Percentiles rank a stretch among this genome's conserved stretches.
phyloP scores from a whole-genome alignment of 1,140 invertebrate species.

The Tetragnatha versicolor region DNA sequence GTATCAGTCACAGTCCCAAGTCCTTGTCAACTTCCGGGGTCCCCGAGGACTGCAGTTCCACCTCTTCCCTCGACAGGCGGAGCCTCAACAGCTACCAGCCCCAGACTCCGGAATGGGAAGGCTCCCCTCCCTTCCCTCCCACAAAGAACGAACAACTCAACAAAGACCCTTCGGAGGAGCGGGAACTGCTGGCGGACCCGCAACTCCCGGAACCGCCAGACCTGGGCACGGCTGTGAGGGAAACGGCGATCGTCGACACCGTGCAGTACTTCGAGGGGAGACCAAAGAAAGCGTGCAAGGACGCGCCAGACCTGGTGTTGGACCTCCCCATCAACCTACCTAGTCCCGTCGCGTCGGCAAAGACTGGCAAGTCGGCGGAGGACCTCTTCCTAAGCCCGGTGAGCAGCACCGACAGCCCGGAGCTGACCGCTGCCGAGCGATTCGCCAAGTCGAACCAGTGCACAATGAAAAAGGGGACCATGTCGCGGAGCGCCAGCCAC shows the following conservation, averaged over 20 bases:
- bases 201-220: conserved; percentile 19
- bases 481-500: conserved; percentile 55
- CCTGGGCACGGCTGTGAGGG: not conserved
- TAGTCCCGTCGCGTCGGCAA: conserved; percentile 51
- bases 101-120: conserved; percentile 47
- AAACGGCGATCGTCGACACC: conserved; percentile 1
- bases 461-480: conserved; percentile 74
- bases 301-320: conserved; percentile 88
- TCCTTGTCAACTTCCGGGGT: conserved; percentile 64
- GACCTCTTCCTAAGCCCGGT: conserved; percentile 62
- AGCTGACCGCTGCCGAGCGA: conserved; percentile 74
- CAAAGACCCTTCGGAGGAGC: not conserved
- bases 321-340: conserved; percentile 74
- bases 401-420: conserved; percentile 70
- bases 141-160: not conserved
- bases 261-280: conserved; percentile 16
- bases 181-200: not conserved
- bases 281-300: conserved; percentile 66
- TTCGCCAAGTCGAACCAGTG: conserved; percentile 82
- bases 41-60: conserved; percentile 59
- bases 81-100: conserved; percentile 43
- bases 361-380: conserved; percentile 60
- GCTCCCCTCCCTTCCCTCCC: not conserved
- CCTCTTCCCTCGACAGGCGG: conserved; percentile 33
- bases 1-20: conserved; percentile 69